Evolutionary conservation across 1,140 invertebrate genomes (phyloP), one percentile per base, ranked within the genome.

Genomic region (Batillaria attramentaria): DNA sequence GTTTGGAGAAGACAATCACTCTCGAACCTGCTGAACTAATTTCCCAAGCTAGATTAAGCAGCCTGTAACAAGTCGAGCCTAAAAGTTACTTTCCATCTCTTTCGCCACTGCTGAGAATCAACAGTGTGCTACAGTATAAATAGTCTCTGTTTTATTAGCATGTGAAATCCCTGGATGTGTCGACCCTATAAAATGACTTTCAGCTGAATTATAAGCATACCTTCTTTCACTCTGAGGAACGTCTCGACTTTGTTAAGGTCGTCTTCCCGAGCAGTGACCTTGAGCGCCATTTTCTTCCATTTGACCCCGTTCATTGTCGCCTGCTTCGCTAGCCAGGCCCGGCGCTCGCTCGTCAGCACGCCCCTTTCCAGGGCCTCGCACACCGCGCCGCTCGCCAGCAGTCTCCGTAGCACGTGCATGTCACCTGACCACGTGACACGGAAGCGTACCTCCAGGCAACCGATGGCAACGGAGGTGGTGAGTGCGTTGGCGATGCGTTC

Each of bases 381-480:
- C 73, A 75, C 10, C 8, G 39, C n/a, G 18, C 57, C 73, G 37
- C 73, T 42, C 37, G 39, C 50, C 54, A 65, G 46, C 57, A 75
- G 31, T 41, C 57, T 18, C 2, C 73, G 73, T 16, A 75, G 28
- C 37, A 31, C 35, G 37, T 57, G 37, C 33, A 75, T 37, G 20
- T 75, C 73, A 62, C 35, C 31, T 60, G 54, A 28, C 8, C n/a
- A 10, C 35, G 8, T n/a, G 3, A 75, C 13, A 28, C 54, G 37
- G 35, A 75, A 16, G 24, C 73, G 50, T 54, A 75, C 35, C n/a
- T 75, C 50, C 35, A 75, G 39, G 39, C 73, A 75, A n/a, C 73
- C 73, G 5, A 75, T 6, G 20, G 57, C 35, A 39, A 39, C 33
- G 0, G 13, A 16, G 1, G 73, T 42, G 54, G 57, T 31, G 13